Conservation (phyloP, 2,113 vertebrate genomes). For the Cygnus atratus region DNA sequence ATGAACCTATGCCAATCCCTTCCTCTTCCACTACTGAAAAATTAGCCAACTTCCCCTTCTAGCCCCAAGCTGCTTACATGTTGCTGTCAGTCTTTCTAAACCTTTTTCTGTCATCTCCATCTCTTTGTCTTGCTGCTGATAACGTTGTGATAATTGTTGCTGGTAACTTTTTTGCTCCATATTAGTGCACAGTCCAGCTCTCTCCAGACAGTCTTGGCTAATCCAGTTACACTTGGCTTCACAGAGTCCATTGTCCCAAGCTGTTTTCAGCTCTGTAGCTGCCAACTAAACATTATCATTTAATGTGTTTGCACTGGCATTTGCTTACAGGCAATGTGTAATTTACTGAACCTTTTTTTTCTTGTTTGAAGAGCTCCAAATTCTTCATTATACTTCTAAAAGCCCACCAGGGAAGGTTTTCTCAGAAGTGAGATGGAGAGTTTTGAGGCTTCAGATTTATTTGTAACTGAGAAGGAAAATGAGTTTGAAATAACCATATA, state of each 20-base stretch:
- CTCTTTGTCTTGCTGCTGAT: background rate
- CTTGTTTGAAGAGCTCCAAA: background rate
- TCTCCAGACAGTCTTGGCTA: conserved; percentile 35
- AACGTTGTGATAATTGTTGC: conserved; percentile 12
- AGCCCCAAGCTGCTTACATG: background rate
- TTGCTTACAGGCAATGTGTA: conserved; percentile 32
- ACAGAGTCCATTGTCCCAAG: conserved; percentile 27
- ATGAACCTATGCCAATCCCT: background rate
- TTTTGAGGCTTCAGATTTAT: conserved; percentile 11
- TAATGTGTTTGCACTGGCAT: conserved; percentile 36
- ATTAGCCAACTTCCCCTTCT: background rate
- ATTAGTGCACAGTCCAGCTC: background rate
- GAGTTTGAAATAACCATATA: background rate
- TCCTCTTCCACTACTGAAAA: background rate
- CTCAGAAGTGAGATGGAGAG: background rate
- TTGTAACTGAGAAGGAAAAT: background rate
- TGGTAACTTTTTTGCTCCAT: conserved; percentile 4
- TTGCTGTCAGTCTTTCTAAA: background rate
- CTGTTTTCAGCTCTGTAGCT: conserved; percentile 41
- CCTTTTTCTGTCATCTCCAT: background rate
- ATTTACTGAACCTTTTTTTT: conserved; percentile 32
- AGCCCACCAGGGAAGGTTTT: conserved; percentile 23
- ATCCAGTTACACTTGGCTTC: conserved; percentile 43
- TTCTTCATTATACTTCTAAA: conserved; percentile 24
- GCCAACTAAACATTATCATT: conserved; percentile 54